A percentile compares a stretch with the other conserved stretches of the same genome.
Conservation (phyloP, 2,797 vertebrate genomes). For the Acipenser oxyrinchus region DNA sequence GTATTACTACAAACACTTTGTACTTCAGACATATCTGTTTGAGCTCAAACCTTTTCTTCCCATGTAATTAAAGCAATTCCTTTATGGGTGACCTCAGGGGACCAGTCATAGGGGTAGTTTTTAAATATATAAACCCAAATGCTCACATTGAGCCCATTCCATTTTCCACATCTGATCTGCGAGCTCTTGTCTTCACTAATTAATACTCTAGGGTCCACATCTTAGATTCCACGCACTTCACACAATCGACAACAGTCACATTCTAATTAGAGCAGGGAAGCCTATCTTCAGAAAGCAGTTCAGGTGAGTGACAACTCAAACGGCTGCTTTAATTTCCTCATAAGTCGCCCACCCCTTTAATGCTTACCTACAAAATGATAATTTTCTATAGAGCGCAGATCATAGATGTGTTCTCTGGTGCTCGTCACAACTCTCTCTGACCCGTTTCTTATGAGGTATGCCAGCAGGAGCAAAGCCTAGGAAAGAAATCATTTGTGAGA, state of each 20-base stretch:
- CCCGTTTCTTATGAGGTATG: constrained; percentile 95
- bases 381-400: constrained; percentile 95
- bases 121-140: constrained; percentile 70
- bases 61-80: constrained; percentile 73
- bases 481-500: constrained; percentile 30
- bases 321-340: constrained; percentile 75
- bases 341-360: constrained; percentile 48
- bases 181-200: constrained; percentile 77
- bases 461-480: constrained; percentile 88
- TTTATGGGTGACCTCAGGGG: constrained; percentile 72
- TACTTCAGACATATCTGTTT: no score
- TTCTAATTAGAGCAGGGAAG: constrained; percentile 68
- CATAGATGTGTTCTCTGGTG: constrained; percentile 96
- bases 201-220: constrained; percentile 74
- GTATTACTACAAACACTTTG: no score
- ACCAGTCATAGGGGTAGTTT: constrained; percentile 61
- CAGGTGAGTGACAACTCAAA: constrained; percentile 64
- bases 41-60: constrained; percentile 61
- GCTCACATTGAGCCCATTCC: constrained; percentile 69
- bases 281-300: constrained; percentile 55
- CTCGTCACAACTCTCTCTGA: constrained; percentile 98
- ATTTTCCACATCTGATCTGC: constrained; percentile 33
- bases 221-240: constrained; percentile 69
- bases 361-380: constrained; percentile 95
- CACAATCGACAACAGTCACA: constrained; percentile 70